Conservation (phyloP, 2,797 vertebrate genomes). For the Melanotaenia pygmaea region DNA sequence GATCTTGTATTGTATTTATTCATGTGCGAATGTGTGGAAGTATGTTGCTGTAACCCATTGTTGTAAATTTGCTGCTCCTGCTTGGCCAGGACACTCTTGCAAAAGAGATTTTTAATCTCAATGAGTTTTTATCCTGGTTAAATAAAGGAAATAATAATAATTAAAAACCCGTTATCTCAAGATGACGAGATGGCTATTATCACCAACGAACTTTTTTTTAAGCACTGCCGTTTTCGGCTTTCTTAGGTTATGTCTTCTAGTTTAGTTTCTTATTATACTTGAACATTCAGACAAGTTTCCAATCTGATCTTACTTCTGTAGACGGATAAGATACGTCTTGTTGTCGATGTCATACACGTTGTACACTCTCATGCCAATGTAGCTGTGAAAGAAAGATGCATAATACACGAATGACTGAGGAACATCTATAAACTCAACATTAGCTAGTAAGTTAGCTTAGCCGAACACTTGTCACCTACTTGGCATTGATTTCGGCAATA, state of each 20-base stretch:
- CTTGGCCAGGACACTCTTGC: too few relatives aligned
- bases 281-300: conserved; percentile 13
- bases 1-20: too few relatives aligned
- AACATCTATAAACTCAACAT: conserved; percentile 27
- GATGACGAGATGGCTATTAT: not conserved
- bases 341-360: conserved; percentile 98
- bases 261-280: not conserved
- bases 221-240: not conserved
- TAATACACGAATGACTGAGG: conserved; percentile 1
- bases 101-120: too few relatives aligned
- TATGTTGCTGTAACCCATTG: too few relatives aligned
- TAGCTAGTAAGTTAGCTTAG: conserved; percentile 46
- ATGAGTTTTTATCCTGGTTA: too few relatives aligned
- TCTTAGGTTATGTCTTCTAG: not conserved
- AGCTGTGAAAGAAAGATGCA: conserved; percentile 74
- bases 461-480: conserved; percentile 77
- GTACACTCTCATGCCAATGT: conserved; percentile 95
- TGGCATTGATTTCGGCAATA: conserved; percentile 90
- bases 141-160: too few relatives aligned
- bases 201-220: too few relatives aligned
- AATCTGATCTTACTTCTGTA: conserved; percentile 91
- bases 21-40: too few relatives aligned
- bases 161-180: not conserved
- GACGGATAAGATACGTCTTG: conserved; percentile 96
- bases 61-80: too few relatives aligned